Evolutionary conservation across 2,113 vertebrate species (phyloP).

Genomic region (Alouatta palliata): DNA sequence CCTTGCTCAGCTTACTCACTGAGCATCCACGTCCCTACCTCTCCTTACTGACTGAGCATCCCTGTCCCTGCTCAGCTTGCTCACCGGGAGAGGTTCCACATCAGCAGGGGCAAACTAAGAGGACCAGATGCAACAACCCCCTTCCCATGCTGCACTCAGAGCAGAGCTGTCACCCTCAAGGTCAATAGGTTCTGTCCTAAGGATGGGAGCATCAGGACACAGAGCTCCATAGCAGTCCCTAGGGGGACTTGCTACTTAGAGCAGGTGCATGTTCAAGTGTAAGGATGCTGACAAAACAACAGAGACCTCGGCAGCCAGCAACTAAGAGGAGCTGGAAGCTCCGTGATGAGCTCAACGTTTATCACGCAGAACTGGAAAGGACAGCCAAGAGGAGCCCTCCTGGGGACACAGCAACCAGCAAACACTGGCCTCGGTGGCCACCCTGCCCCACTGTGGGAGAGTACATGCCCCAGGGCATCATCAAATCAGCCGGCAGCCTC

Average conservation of each 20-base stretch:
- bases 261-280: not conserved
- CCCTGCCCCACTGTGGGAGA: not conserved
- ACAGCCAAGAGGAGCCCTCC: not conserved
- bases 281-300: not conserved
- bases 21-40: no score
- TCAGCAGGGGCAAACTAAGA: not conserved
- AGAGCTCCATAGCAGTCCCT: not conserved
- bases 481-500: not conserved
- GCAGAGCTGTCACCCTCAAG: no score
- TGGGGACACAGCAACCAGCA: not conserved
- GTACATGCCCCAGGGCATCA: accelerated
- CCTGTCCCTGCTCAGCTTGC: not conserved
- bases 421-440: not conserved
- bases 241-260: not conserved
- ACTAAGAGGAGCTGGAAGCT: accelerated
- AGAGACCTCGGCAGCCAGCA: accelerated
- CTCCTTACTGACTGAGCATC: no score
- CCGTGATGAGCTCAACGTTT: no score
- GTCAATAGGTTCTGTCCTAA: no score
- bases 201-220: accelerated
- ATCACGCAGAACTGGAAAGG: not conserved
- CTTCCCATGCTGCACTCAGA: no score
- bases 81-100: not conserved
- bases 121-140: not conserved
- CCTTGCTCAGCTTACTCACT: no score